Evolutionary conservation across 2,888 invertebrate genomes (phyloP).

Genomic region (Andrena marginata): DNA sequence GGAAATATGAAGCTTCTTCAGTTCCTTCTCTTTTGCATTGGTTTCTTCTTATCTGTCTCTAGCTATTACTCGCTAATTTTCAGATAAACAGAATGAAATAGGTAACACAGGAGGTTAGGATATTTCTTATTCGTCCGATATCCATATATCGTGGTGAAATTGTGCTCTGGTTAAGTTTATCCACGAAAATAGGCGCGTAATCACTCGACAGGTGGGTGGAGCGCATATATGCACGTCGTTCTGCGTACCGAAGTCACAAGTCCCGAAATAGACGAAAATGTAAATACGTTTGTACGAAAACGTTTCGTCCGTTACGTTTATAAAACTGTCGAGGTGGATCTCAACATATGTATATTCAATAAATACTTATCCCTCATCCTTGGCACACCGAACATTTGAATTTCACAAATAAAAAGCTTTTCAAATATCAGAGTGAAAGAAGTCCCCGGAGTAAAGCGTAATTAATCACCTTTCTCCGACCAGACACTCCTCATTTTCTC

Average conservation of each 20-base stretch:
- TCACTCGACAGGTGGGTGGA: conserved; percentile 53
- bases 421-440: too few relatives aligned
- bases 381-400: too few relatives aligned
- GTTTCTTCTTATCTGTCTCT: neutral
- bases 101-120: neutral
- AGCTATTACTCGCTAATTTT: neutral
- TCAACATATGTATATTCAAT: too few relatives aligned
- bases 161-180: conserved; percentile 20
- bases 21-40: neutral
- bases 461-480: too few relatives aligned
- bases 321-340: neutral
- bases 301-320: neutral
- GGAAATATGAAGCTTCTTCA: too few relatives aligned
- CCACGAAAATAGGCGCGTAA: conserved; percentile 52
- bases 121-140: neutral
- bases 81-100: too few relatives aligned
- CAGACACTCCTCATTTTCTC: too few relatives aligned
- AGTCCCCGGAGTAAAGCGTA: too few relatives aligned
- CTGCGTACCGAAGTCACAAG: conserved; percentile 7
- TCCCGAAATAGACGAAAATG: conserved; percentile 8
- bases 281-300: neutral
- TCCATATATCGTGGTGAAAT: conserved; percentile 12
- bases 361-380: too few relatives aligned
- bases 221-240: conserved; percentile 22
- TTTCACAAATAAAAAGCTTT: too few relatives aligned